Base-by-base conservation (phyloP, 1,140 invertebrate genomes). In the Drosophila tsacasi region DNA sequence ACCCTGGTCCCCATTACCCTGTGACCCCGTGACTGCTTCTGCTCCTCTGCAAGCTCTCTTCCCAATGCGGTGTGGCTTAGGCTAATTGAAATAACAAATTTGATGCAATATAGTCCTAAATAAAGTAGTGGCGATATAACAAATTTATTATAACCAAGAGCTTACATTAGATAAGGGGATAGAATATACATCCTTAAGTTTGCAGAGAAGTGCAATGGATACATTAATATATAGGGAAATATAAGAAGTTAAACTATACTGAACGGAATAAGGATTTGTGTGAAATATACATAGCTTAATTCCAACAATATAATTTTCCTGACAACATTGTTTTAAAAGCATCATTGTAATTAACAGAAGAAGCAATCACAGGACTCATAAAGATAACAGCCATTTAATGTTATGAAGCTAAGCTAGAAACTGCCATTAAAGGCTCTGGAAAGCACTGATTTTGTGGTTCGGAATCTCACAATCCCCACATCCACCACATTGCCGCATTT, bases 21-120 rank as follows among this genome's bases (percentile, higher is more conserved):
- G 32, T 59, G 46, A 23, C 21, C 59, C 30, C 42, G 21, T 57
- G 54, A 57, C 52, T 55, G 50, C 30, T 54, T 13, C 19, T 35
- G 40, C 23, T 23, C 9, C 5, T 57, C 17, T 35, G n/a, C n/a
- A 42, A 10, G 0, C 21, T 13, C 30, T 12, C 64, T 37, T 13
- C 21, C 61, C 59, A 66, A 47, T 75, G 85, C 52, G 66, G 78
- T 72, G 74, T 75, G 64, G 77, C 85, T 73, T 81, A 62, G 66
- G 64, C 73, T 84, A 89, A 90, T 87, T 89, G 81, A 90, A 90
- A 90, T 78, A 87, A 89, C 85, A 78, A 72, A 81, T 75, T 84
- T 72, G 35, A 69, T 52, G 64, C 42, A 21, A 63, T 46, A 60
- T 58, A 40, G 49, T 19, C 40, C 12, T 25, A 69, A 68, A 63